Percentiles rank a stretch among this genome's conserved stretches.
phyloP scores from a whole-genome alignment of 2,888 invertebrate genomes.

The Anticlea derivata region DNA sequence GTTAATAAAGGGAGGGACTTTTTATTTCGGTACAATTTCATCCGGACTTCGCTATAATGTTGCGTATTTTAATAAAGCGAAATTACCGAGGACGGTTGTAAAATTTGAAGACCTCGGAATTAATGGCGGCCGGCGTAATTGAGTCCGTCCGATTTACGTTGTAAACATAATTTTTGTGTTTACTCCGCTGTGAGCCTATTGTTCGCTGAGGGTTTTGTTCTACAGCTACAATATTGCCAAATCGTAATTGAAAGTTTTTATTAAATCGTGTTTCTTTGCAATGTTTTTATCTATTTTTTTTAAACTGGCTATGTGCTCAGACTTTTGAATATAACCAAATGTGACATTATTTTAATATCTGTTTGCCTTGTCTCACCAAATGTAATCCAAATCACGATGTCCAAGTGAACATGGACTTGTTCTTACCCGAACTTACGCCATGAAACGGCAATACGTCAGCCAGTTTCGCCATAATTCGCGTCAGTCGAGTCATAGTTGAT shows the following conservation, averaged over 20 bases:
- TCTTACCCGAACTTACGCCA: too few relatives aligned
- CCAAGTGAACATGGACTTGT: too few relatives aligned
- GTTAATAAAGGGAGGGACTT: constrained; percentile 29
- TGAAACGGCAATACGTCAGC: too few relatives aligned
- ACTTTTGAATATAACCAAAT: too few relatives aligned
- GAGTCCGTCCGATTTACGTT: constrained; percentile 62
- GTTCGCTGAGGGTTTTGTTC: constrained; percentile 25
- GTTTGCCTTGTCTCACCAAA: too few relatives aligned
- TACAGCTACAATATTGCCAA: constrained; percentile 7
- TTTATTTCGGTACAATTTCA: constrained; percentile 60
- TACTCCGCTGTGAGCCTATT: constrained; percentile 39
- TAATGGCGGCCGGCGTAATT: constrained; percentile 66
- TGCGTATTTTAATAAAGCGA: constrained; percentile 76
- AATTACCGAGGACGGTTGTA: constrained; percentile 70
- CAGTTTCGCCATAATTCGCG: too few relatives aligned
- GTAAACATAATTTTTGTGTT: constrained; percentile 56
- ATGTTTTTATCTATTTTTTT: too few relatives aligned
- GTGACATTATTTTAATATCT: too few relatives aligned
- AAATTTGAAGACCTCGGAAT: constrained; percentile 73
- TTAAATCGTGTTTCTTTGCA: not conserved
- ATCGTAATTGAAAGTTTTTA: not conserved
- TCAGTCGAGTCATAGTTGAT: too few relatives aligned
- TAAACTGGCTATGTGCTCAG: not conserved
- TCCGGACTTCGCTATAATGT: constrained; percentile 60
- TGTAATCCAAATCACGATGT: too few relatives aligned